Conservation (phyloP, 2,797 vertebrate species). For the Arctocebus calabarensis region DNA sequence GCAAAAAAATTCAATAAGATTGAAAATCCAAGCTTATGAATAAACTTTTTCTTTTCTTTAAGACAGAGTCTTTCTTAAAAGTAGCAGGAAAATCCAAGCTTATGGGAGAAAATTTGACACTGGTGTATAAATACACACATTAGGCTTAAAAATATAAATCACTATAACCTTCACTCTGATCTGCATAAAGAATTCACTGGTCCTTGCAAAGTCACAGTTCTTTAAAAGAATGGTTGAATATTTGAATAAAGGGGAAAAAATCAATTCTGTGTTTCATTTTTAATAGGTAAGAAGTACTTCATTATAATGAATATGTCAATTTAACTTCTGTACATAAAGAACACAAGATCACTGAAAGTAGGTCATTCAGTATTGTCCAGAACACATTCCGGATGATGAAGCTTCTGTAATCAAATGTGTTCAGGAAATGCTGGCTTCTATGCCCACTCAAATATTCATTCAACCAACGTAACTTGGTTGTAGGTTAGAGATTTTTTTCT, state of each 20-base stretch:
- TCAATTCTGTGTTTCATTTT: slow-evolving; percentile 24
- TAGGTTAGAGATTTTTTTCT: neutral
- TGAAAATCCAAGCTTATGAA: neutral
- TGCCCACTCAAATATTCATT: slow-evolving; percentile 31
- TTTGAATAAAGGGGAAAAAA: slow-evolving; percentile 3
- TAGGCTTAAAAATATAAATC: slow-evolving; percentile 11
- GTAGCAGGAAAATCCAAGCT: neutral
- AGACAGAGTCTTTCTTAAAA: too few relatives aligned
- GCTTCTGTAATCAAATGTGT: neutral
- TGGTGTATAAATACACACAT: neutral
- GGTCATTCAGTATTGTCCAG: neutral
- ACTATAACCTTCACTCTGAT: neutral
- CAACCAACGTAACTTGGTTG: neutral
- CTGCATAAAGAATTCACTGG: neutral
- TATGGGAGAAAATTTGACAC: neutral
- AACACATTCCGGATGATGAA: neutral
- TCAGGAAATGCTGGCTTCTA: slow-evolving; percentile 28
- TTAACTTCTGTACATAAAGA: slow-evolving; percentile 47
- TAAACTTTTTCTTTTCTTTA: too few relatives aligned
- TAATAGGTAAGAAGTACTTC: slow-evolving; percentile 33
- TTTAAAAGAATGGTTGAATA: slow-evolving; percentile 60
- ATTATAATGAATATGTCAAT: slow-evolving; percentile 30
- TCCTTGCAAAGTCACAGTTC: slow-evolving; percentile 38
- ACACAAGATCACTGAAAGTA: neutral
- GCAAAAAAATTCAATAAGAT: slow-evolving; percentile 26